phyloP scores from a whole-genome alignment of 2,797 vertebrate species.

The Catostomus latipinnis region DNA sequence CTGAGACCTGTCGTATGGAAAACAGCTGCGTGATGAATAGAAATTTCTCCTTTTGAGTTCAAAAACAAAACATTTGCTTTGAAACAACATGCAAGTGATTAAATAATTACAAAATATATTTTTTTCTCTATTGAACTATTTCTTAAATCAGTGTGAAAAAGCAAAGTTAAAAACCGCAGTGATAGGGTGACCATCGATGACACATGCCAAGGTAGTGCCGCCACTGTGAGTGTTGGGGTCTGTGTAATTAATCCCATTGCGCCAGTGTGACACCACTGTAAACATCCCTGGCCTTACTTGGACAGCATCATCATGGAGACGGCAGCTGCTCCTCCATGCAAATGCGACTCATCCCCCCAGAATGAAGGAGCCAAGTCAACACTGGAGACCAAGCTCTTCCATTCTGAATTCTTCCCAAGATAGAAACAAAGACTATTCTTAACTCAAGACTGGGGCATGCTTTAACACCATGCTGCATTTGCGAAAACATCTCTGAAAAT shows the following conservation, averaged over 20 bases:
- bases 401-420: constrained; percentile 40
- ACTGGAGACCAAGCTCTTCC: constrained; percentile 40
- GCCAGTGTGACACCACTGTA: constrained; percentile 63
- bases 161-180: background rate
- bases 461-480: background rate
- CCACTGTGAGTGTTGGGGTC: constrained; percentile 59
- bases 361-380: constrained; percentile 55
- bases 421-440: constrained; percentile 3
- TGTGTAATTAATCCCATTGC: constrained; percentile 82
- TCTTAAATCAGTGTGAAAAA: background rate
- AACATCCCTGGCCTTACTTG: constrained; percentile 68
- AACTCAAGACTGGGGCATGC: background rate
- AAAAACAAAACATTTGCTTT: too few species aligned
- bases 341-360: constrained; percentile 51
- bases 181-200: background rate
- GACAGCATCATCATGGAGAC: constrained; percentile 70
- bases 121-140: background rate
- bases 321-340: constrained; percentile 71
- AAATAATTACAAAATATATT: too few species aligned
- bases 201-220: constrained; percentile 37
- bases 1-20: too few species aligned
- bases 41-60: background rate
- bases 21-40: too few species aligned
- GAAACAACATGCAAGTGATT: too few species aligned
- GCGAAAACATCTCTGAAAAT: background rate